Evolutionary conservation across 2,888 invertebrate species (phyloP).

Genomic region (Ornithoptera alexandrae): DNA sequence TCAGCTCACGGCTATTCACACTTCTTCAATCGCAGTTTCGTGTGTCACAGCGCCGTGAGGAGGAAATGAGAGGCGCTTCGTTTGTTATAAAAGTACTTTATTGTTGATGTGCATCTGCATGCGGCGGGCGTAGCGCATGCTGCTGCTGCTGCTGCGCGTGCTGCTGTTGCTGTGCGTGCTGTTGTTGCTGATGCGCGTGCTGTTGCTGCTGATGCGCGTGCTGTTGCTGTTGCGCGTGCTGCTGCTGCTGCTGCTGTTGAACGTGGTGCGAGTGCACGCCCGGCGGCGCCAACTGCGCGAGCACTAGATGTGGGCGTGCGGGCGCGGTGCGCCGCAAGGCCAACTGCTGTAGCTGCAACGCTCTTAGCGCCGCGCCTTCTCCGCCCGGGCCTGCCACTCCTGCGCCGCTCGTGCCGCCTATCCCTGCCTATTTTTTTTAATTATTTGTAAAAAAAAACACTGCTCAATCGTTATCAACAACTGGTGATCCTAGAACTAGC

Average conservation of each 20-base stretch:
- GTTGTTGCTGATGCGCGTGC: conserved; percentile 30
- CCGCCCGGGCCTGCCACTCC: conserved; percentile 19
- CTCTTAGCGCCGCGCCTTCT: conserved; percentile 41
- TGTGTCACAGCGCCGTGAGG: too few relatives aligned
- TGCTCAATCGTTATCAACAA: too few relatives aligned
- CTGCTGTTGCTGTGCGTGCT: conserved; percentile 49
- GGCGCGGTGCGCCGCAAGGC: conserved; percentile 54
- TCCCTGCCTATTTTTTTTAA: background rate
- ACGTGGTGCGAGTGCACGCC: conserved; percentile 37
- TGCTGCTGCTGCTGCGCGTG: conserved; percentile 51
- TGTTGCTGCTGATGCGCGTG: conserved; percentile 44
- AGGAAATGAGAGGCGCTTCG: too few relatives aligned
- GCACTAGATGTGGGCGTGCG: conserved; percentile 52
- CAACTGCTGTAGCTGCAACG: conserved; percentile 82
- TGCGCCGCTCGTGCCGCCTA: conserved; percentile 41
- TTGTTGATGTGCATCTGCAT: conserved; percentile 1
- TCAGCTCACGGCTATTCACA: too few relatives aligned
- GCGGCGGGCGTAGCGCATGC: conserved; percentile 10
- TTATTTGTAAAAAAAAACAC: too few relatives aligned
- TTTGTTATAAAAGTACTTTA: background rate
- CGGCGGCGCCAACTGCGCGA: conserved; percentile 56
- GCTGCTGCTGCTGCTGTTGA: conserved; percentile 43
- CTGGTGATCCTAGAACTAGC: too few relatives aligned
- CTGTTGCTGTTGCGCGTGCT: conserved; percentile 48
- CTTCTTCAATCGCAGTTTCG: too few relatives aligned